Evolutionary conservation across 1,140 invertebrate genomes (phyloP).

Genomic region (Panagrolaimus sp.): DNA sequence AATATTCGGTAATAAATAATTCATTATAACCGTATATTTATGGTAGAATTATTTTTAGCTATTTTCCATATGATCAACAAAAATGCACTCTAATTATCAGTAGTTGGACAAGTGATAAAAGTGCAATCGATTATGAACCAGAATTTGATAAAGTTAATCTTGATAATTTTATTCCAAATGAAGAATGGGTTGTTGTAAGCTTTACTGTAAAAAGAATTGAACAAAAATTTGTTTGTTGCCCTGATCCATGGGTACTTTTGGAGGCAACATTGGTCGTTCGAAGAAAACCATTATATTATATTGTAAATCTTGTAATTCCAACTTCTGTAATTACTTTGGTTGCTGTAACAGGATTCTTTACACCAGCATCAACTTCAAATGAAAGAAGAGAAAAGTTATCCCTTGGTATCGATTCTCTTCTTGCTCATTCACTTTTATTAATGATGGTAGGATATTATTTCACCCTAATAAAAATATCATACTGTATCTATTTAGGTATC

Average conservation of each 20-base stretch:
- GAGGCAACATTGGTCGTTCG: slow-evolving; percentile 54
- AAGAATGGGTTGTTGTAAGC: slow-evolving; percentile 59
- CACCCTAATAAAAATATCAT: too few relatives aligned
- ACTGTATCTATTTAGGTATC: slow-evolving; percentile 28
- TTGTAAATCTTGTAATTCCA: slow-evolving; percentile 52
- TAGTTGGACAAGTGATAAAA: slow-evolving; percentile 57
- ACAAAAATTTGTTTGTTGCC: slow-evolving; percentile 56
- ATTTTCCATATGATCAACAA: slow-evolving; percentile 58
- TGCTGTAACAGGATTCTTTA: slow-evolving; percentile 60
- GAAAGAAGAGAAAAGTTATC: slow-evolving; percentile 55
- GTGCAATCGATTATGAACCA: slow-evolving; percentile 54
- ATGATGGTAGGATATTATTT: slow-evolving; percentile 46
- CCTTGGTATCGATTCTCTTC: slow-evolving; percentile 56
- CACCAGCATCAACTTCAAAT: slow-evolving; percentile 58
- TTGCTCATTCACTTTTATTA: slow-evolving; percentile 57
- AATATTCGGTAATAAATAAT: slow-evolving; percentile 48
- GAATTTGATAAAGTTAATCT: slow-evolving; percentile 56
- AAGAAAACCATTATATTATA: slow-evolving; percentile 56
- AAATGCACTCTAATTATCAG: slow-evolving; percentile 57
- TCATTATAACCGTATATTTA: slow-evolving; percentile 6
- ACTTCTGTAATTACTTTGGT: slow-evolving; percentile 58
- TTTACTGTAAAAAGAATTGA: slow-evolving; percentile 53
- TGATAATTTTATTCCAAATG: slow-evolving; percentile 58
- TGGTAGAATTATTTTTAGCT: slow-evolving; percentile 31
- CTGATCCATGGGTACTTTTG: slow-evolving; percentile 57